These are phyloP conservation scores for Euzetes globulus DNA, from an alignment of 2,888 invertebrate genomes.

Conservation along the genomic window DNA sequence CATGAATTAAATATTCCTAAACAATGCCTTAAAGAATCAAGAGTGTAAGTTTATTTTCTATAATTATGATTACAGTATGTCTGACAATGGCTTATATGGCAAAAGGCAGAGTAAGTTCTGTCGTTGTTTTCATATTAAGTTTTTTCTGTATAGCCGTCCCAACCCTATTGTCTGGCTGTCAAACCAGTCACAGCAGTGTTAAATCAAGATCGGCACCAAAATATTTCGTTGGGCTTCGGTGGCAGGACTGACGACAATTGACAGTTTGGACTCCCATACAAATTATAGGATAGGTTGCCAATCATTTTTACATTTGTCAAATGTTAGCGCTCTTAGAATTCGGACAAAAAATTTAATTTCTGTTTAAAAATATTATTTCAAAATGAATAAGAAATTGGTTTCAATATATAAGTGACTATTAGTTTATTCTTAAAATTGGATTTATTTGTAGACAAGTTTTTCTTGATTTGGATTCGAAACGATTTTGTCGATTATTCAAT, in stretches of 20 bases:
- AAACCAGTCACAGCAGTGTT: neutral
- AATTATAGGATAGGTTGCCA: neutral
- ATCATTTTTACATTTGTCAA: neutral
- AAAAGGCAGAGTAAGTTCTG: slow-evolving; percentile 19
- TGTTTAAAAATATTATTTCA: too few relatives aligned
- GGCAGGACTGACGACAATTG: neutral
- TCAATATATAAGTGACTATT: too few relatives aligned
- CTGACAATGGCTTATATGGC: neutral
- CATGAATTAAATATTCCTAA: too few relatives aligned
- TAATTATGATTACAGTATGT: neutral
- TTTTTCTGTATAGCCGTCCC: neutral
- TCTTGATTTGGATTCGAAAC: neutral
- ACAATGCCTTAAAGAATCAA: too few relatives aligned
- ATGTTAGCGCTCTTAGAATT: neutral
- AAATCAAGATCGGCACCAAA: slow-evolving; percentile 6
- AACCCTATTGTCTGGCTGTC: slow-evolving; percentile 2
- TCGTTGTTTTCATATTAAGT: neutral
- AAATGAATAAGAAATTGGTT: too few relatives aligned
- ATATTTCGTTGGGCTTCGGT: neutral
- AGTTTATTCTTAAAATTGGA: too few relatives aligned
- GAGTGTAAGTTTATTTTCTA: neutral
- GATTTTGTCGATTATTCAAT: neutral
- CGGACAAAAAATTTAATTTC: neutral
- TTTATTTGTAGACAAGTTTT: neutral
- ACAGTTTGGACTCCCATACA: neutral